phyloP scores from a whole-genome alignment of 1,140 invertebrate species.

The Achatina immaculata region DNA sequence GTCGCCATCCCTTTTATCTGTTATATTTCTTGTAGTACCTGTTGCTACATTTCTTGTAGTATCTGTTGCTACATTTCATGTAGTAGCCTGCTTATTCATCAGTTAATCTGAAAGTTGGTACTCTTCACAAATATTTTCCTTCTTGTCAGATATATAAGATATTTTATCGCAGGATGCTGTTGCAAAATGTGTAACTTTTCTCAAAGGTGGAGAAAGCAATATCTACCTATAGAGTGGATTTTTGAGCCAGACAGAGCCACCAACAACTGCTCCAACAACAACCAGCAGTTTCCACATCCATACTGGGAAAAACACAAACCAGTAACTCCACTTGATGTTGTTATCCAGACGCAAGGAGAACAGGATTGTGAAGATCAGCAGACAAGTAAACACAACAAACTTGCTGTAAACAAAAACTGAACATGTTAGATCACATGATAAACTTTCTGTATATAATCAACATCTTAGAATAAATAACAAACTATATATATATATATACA shows the following conservation, averaged over 20 bases:
- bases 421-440: background rate
- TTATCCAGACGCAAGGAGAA: constrained; percentile 91
- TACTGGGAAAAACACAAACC: constrained; percentile 93
- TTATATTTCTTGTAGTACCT: no score
- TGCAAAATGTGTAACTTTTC: no score
- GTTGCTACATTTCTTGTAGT: no score
- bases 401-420: constrained; percentile 80
- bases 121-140: no score
- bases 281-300: constrained; percentile 97
- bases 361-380: constrained; percentile 90
- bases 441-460: background rate
- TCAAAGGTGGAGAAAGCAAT: no score
- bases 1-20: no score
- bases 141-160: no score
- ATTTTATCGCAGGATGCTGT: no score
- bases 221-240: constrained; percentile 92
- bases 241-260: constrained; percentile 93
- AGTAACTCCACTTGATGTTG: constrained; percentile 90
- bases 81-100: no score
- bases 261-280: constrained; percentile 87
- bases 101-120: no score
- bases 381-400: constrained; percentile 93
- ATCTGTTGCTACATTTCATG: no score
- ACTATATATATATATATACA: background rate
- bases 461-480: background rate